Evolutionary conservation across 2,888 invertebrate genomes (phyloP), one percentile per base, ranked within the genome.

Genomic region (Diarsia mendica): DNA sequence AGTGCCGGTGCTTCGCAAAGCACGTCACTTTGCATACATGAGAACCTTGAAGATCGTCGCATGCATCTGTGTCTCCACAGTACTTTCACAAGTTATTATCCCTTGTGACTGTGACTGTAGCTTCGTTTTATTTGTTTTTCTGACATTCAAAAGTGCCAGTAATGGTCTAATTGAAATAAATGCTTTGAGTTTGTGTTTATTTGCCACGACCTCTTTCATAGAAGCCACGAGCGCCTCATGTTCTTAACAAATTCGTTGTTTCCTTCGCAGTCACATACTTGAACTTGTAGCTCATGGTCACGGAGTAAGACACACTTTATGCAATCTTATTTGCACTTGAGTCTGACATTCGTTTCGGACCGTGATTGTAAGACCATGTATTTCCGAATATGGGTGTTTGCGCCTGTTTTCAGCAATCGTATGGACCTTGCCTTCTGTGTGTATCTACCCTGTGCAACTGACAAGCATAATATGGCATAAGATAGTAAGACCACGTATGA

Each of bases 401-500:
- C 0, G 28, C 10, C 20, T 46, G 15, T 68, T 72, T 39, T 9
- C 23, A 23, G 10, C 20, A 3, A 10, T 23, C 49, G 2, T 4
- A 44, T 18, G 1, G 2, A 74, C 5, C 2, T 46, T 1, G 1
- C 18, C 23, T 75, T 72, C 75, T 75, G 53, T 1, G 18, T 2
- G 1, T 48, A 15, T 5, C 20, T 44, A 15, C n/a, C 13, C 13
- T 58, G n/a, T 44, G 13, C 5, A 13, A 28, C 53, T 55, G 28
- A 48, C 53, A n/a, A 44, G 33, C 53, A 60, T 60, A 65, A 60
- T 60, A 65, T 13, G 44, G 20, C 28, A 28, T 67, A 48, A 33
- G 58, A 78, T 53, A 78, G n/a, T 63, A 10, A 53, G 28, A 58
- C 66, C 66, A 67, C 64, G 70, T 75, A 67, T 53, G 72, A 49